Base-by-base conservation (phyloP, 2,888 invertebrate genomes). In the Phaonia tiefii region DNA sequence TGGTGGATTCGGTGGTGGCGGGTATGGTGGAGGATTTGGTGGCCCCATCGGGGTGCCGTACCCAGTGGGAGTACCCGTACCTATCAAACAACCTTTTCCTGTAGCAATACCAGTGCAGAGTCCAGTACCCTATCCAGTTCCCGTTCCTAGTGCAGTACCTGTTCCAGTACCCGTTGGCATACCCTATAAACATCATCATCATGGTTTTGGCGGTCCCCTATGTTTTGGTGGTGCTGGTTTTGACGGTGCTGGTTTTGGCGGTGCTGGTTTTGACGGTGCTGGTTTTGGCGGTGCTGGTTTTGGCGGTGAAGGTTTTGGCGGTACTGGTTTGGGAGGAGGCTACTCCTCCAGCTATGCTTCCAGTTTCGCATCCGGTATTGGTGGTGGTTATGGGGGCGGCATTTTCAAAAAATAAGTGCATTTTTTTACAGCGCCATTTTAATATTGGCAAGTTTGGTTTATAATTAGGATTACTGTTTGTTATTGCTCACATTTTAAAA, bases 201-300 rank as follows among this genome's bases (percentile, higher is more conserved):
- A 49, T 15, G 54, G 37, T 1, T 42, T 39, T 22, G 66, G 39
- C 49, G 77, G 65, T n/a, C n/a, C n/a, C n/a, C n/a, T n/a, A n/a
- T n/a, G n/a, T 11, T 84, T 84, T 37, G 26, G 83, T 72, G 69
- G 31, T 56, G 63, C 20, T 42, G 63, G 63, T 13, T 63, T 22
- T 11, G 63, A 42, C 7, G 17, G 39, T 20, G 17, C 10, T 17
- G 80, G 73, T 13, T 75, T 77, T 10, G 79, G 70, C 56, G 84
- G 83, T 11, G 83, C 82, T 13, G 83, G 84, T 31, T 63, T 71
- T 15, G 46, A 31, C 20, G 46, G 80, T 15, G 85, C 75, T 17
- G 86, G 83, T 0, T 80, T 58, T 56, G 65, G 72, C 11, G 76
- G 85, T 2, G 82, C 82, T 56, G 83, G 79, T 10, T 70, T 46